phyloP scores from a whole-genome alignment of 2,888 invertebrate species.

The Drosophila nr. perissopoda region DNA sequence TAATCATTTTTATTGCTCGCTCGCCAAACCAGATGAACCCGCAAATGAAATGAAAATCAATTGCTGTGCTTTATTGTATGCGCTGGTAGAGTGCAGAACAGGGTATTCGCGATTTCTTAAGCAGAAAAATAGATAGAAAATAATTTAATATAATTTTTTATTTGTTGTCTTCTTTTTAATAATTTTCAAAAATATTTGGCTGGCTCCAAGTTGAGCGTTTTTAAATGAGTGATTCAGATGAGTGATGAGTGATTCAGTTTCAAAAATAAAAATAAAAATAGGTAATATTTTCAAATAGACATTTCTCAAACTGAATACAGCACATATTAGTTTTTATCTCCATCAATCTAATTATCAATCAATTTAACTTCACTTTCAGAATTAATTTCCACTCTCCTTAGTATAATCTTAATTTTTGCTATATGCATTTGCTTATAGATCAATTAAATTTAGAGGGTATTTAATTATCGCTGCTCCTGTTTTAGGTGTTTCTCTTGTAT shows the following conservation, averaged over 20 bases:
- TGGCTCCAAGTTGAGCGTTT: no score
- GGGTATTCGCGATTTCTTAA: neutral
- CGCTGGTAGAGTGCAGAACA: neutral
- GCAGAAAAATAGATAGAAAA: neutral
- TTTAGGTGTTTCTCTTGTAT: neutral
- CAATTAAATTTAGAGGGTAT: neutral
- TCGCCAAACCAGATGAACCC: conserved; percentile 44
- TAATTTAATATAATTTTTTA: neutral
- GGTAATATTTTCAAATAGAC: no score
- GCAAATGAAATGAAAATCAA: conserved; percentile 74
- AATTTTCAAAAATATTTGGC: no score
- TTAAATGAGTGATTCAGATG: no score
- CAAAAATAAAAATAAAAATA: no score
- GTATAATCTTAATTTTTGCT: neutral
- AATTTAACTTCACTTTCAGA: no score
- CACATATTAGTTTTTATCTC: no score
- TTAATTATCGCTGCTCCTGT: neutral
- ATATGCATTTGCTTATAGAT: neutral
- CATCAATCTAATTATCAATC: no score
- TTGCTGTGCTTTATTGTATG: conserved; percentile 28
- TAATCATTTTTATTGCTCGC: conserved; percentile 72
- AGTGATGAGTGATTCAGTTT: no score
- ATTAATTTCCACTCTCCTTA: neutral
- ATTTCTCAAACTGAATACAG: no score
- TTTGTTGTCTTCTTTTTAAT: neutral